Percentiles rank a stretch among this genome's conserved stretches.
Evolutionary conservation across 2,113 vertebrate genomes (phyloP).

Genomic region (Menidia beryllina): DNA sequence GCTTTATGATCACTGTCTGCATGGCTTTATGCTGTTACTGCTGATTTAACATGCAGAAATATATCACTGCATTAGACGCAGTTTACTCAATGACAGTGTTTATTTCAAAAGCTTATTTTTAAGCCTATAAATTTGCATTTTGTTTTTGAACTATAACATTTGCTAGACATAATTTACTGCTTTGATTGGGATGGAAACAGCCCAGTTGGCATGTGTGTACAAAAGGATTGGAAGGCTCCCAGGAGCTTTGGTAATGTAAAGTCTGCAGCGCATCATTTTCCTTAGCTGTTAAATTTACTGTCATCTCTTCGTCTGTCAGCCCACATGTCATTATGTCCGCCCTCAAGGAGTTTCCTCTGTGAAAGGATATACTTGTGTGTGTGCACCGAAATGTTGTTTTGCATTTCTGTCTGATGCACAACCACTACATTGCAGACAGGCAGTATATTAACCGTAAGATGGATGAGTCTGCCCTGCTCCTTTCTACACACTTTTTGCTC

Average conservation of each 20-base stretch:
- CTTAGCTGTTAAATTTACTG: conserved; percentile 45
- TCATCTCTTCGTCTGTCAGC: conserved; percentile 44
- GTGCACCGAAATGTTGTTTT: conserved; percentile 26
- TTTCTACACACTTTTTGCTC: conserved; percentile 36
- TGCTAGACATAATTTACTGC: conserved; percentile 28
- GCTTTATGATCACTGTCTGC: conserved; percentile 37
- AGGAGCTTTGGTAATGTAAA: conserved; percentile 39
- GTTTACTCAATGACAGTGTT: conserved; percentile 16
- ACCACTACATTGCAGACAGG: conserved; percentile 49
- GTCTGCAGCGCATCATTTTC: conserved; percentile 46
- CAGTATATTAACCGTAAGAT: conserved; percentile 60
- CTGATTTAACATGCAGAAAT: conserved; percentile 19
- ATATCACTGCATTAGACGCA: conserved; percentile 1
- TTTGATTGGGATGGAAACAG: conserved; percentile 28
- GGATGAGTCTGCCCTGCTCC: conserved; percentile 52
- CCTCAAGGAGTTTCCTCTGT: conserved; percentile 48
- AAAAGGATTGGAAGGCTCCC: conserved; percentile 37
- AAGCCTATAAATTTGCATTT: conserved; percentile 15
- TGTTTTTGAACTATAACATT: conserved; percentile 26
- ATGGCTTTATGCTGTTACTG: conserved; percentile 25
- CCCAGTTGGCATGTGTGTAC: conserved; percentile 35
- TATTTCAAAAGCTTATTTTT: conserved; percentile 12
- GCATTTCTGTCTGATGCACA: conserved; percentile 42
- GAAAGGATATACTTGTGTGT: conserved; percentile 39
- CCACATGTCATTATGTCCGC: conserved; percentile 47